phyloP scores from a whole-genome alignment of 30 jellyfish, hydroid and myxozoan genomes.

The Aurelia sp. region DNA sequence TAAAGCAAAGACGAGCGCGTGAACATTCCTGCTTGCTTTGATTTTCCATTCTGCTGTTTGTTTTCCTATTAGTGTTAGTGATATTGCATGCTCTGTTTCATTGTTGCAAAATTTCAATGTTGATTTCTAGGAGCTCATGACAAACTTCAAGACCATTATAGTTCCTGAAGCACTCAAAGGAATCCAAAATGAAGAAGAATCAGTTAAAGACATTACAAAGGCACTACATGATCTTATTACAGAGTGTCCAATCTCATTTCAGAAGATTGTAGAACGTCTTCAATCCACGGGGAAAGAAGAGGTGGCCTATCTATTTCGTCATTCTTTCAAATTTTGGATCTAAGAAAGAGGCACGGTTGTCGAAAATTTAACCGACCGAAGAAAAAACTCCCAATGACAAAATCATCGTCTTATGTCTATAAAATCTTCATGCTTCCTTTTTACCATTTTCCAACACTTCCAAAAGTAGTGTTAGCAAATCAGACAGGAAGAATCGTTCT shows the following conservation, averaged over 20 bases:
- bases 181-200: conserved; percentile 73
- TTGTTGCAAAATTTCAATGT: not conserved
- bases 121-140: conserved; percentile 73
- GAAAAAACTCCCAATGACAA: too few relatives aligned
- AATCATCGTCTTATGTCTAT: too few relatives aligned
- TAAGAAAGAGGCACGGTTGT: too few relatives aligned
- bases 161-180: conserved; percentile 88
- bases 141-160: conserved; percentile 84
- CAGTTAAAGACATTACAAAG: conserved; percentile 54
- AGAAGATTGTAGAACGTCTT: conserved; percentile 51
- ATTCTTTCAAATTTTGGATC: too few relatives aligned
- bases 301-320: not conserved
- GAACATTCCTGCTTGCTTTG: too few relatives aligned
- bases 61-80: not conserved
- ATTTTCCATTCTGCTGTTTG: too few relatives aligned
- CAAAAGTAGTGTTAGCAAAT: too few relatives aligned
- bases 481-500: too few relatives aligned
- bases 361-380: too few relatives aligned
- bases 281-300: conserved; percentile 32
- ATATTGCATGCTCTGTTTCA: not conserved
- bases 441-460: too few relatives aligned
- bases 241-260: conserved; percentile 38
- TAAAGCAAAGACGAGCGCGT: too few relatives aligned
- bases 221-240: conserved; percentile 41
- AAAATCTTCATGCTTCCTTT: too few relatives aligned